These are phyloP conservation scores for Xanthorhoe designata DNA, from an alignment of 2,888 invertebrate genomes.

Conservation along the genomic window DNA sequence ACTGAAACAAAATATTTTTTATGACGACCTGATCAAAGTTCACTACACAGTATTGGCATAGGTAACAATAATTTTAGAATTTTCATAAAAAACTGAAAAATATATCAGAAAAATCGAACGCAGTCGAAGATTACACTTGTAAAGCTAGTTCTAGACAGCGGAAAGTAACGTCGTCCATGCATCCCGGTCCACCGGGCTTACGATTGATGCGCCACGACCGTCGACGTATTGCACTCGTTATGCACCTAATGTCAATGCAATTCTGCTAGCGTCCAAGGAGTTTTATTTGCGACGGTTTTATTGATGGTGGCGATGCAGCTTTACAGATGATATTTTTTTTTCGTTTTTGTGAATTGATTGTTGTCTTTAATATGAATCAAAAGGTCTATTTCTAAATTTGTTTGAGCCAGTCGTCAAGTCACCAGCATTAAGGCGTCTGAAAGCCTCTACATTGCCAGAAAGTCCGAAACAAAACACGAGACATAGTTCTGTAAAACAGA, in stretches of 20 bases:
- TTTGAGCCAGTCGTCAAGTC: not conserved
- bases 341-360: not conserved
- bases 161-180: conserved; percentile 34
- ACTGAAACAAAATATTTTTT: no score
- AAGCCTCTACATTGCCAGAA: not conserved
- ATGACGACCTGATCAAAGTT: no score
- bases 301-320: conserved; percentile 39
- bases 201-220: conserved; percentile 76
- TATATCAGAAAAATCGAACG: conserved; percentile 7
- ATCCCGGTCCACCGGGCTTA: conserved; percentile 68
- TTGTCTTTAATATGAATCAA: not conserved
- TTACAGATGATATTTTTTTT: conserved; percentile 22
- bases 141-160: conserved; percentile 32
- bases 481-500: not conserved
- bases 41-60: no score
- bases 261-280: conserved; percentile 65
- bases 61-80: no score
- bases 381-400: not conserved
- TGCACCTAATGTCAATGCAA: conserved; percentile 79
- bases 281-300: conserved; percentile 60
- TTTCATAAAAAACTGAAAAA: no score
- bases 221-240: conserved; percentile 82
- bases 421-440: not conserved
- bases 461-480: not conserved
- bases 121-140: conserved; percentile 30